These are phyloP conservation scores for Ctenopoma kingsleyae DNA, from an alignment of 2,797 vertebrate genomes.

Conservation along the genomic window DNA sequence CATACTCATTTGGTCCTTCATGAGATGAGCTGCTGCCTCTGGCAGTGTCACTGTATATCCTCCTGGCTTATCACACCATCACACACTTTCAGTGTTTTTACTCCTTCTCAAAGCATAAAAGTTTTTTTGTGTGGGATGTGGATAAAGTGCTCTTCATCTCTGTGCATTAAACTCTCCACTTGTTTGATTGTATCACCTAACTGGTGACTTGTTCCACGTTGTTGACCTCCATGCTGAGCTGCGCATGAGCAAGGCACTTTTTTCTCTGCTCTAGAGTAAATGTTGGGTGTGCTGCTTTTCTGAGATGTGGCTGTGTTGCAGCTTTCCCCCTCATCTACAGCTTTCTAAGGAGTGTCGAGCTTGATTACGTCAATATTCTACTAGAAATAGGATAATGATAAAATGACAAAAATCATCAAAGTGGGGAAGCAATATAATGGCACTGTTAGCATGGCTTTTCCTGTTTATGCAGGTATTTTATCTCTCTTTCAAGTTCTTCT, in stretches of 20 bases:
- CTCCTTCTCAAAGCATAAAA: neutral
- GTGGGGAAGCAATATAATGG: neutral
- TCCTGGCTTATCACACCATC: neutral
- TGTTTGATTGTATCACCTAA: neutral
- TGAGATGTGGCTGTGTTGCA: neutral
- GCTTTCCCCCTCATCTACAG: neutral
- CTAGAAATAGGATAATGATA: neutral
- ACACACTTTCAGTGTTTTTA: neutral
- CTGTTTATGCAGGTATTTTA: constrained; percentile 15
- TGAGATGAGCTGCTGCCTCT: constrained; percentile 19
- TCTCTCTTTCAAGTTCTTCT: constrained; percentile 28
- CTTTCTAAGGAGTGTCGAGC: neutral
- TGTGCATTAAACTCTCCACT: constrained; percentile 1
- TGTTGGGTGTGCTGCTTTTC: neutral
- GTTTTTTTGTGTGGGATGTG: neutral
- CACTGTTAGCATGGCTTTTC: neutral
- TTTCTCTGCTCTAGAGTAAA: neutral
- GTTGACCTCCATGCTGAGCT: neutral
- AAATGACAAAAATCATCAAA: constrained; percentile 1
- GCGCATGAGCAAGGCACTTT: neutral
- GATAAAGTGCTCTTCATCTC: neutral
- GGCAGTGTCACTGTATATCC: neutral
- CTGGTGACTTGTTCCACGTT: neutral
- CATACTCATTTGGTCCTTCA: constrained; percentile 19
- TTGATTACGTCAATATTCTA: neutral